Evolutionary conservation across 2,888 invertebrate genomes (phyloP).

Genomic region (Conops quadrifasciatus): DNA sequence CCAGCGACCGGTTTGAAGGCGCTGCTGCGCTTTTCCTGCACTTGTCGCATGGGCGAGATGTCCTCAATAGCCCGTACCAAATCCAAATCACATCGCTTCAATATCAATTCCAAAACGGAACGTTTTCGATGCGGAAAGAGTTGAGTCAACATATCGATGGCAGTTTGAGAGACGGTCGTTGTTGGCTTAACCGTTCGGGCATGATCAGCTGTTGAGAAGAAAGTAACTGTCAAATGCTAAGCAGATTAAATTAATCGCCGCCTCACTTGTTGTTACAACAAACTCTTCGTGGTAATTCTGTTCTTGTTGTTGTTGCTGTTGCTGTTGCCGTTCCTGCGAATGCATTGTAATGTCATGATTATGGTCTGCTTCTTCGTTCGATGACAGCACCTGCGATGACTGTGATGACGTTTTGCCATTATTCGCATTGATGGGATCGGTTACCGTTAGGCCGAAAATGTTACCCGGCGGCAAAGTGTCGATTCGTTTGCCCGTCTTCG

Average conservation of each 20-base stretch:
- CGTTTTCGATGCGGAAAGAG: conserved; percentile 91
- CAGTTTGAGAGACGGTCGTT: conserved; percentile 72
- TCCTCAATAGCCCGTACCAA: conserved; percentile 71
- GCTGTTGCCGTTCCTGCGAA: neutral
- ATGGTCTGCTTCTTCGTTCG: conserved; percentile 36
- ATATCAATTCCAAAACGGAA: conserved; percentile 87
- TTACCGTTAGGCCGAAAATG: conserved; percentile 88
- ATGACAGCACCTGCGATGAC: conserved; percentile 37
- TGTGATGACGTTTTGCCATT: conserved; percentile 22
- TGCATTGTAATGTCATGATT: no score
- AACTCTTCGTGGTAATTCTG: neutral
- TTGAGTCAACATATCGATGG: conserved; percentile 84
- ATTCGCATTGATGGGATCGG: conserved; percentile 70
- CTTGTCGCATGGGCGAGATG: conserved; percentile 49
- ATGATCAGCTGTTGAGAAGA: conserved; percentile 1
- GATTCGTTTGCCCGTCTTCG: conserved; percentile 77
- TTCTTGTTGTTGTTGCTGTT: neutral
- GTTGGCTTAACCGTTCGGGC: conserved; percentile 44
- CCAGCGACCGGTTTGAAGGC: conserved; percentile 56
- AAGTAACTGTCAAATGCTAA: neutral
- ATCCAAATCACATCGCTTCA: conserved; percentile 92
- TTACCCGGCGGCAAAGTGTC: conserved; percentile 86
- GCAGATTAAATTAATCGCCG: neutral
- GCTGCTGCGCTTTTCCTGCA: conserved; percentile 42
- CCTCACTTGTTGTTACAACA: conserved; percentile 26